Percentiles rank a stretch among this genome's conserved stretches.
Evolutionary conservation across 2,113 vertebrate species (phyloP).

Genomic region (Indri indri): DNA sequence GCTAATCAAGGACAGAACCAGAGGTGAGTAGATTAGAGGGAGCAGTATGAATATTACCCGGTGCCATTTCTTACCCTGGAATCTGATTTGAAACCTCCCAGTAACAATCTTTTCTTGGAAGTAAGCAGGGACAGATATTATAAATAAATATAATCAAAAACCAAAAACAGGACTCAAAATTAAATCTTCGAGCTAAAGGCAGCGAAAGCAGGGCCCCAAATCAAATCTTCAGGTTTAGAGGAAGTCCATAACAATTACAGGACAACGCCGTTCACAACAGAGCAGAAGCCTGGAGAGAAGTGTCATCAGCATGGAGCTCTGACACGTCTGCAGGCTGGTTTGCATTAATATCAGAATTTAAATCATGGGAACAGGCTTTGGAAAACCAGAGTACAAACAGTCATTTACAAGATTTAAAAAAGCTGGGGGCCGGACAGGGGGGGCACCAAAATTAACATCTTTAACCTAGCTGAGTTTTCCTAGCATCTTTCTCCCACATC

Average conservation of each 20-base stretch:
- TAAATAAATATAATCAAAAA: conserved; percentile 58
- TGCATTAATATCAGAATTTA: neutral
- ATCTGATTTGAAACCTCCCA: conserved; percentile 43
- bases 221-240: conserved; percentile 6
- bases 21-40: neutral
- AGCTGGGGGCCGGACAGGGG: accelerated
- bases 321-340: neutral
- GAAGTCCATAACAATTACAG: neutral
- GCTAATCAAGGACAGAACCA: neutral
- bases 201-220: conserved; percentile 18
- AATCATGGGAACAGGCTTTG: neutral
- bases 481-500: neutral
- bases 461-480: neutral
- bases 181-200: conserved; percentile 40
- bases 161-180: conserved; percentile 52
- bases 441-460: neutral
- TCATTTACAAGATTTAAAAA: neutral
- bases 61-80: neutral
- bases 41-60: neutral
- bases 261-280: neutral
- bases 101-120: conserved; percentile 50
- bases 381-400: neutral
- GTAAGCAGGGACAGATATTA: neutral
- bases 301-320: neutral
- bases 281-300: neutral